Conservation (phyloP, 53 echinoderm and acorn worm genomes). For the Paelopatides confundens region DNA sequence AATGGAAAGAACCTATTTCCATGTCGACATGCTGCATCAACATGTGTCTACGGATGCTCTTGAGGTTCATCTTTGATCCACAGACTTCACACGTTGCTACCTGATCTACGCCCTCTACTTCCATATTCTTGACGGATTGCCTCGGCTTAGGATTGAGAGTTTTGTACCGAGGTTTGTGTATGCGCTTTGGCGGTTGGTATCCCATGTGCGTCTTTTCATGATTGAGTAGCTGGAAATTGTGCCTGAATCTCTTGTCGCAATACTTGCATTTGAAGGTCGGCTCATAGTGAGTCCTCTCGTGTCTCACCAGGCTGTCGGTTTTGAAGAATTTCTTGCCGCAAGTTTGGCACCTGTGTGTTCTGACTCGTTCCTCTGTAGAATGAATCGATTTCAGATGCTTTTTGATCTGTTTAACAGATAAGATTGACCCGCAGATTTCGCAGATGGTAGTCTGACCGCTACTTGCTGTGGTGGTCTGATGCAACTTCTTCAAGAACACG, state of each 20-base stretch:
- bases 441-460: background rate
- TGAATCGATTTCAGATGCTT: background rate
- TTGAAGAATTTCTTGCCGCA: slow-evolving; percentile 16
- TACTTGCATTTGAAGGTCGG: background rate
- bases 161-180: slow-evolving; percentile 34
- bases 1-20: background rate
- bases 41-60: slow-evolving; percentile 16
- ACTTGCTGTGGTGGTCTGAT: background rate
- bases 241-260: slow-evolving; percentile 28
- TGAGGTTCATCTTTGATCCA: background rate
- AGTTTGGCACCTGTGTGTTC: background rate
- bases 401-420: background rate
- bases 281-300: background rate
- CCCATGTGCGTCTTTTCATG: slow-evolving; percentile 6
- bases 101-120: background rate
- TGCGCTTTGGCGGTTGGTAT: background rate
- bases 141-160: slow-evolving; percentile 16
- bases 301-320: background rate
- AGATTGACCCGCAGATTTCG: slow-evolving; percentile 11
- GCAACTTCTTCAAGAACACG: slow-evolving; percentile 1
- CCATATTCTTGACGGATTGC: background rate
- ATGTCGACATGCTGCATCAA: background rate
- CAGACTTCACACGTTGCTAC: background rate
- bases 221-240: background rate
- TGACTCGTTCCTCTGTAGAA: background rate